Evolutionary conservation across 2,113 vertebrate genomes (phyloP).

Genomic region (Serinus canaria): DNA sequence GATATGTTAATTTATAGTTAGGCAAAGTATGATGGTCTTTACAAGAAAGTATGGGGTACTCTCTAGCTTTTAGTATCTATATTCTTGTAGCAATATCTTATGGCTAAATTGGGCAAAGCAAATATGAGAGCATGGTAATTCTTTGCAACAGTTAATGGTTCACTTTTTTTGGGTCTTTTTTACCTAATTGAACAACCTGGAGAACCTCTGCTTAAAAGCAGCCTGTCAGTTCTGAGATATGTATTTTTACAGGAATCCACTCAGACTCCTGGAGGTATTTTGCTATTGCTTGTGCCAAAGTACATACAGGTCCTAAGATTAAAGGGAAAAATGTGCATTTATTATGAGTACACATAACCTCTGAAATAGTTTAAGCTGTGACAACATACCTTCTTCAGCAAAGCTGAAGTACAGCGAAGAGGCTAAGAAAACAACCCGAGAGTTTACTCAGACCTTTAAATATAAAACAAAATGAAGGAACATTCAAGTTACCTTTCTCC

Average conservation of each 20-base stretch:
- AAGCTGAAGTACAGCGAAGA: not conserved
- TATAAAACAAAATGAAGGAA: not conserved
- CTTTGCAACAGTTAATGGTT: not conserved
- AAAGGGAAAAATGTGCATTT: conserved; percentile 32
- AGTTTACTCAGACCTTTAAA: not conserved
- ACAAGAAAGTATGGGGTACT: not conserved
- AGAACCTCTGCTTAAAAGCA: not conserved
- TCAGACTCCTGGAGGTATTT: not conserved
- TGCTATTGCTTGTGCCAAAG: not conserved
- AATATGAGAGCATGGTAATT: not conserved
- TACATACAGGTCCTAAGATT: not conserved
- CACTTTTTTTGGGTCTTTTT: not conserved
- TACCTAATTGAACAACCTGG: not conserved
- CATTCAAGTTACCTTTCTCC: not conserved
- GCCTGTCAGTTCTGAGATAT: not conserved
- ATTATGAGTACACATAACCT: not conserved
- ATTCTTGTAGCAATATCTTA: not conserved
- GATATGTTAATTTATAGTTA: conserved; percentile 11
- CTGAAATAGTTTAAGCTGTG: conserved; percentile 25
- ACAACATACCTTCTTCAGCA: not conserved
- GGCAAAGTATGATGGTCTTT: not conserved
- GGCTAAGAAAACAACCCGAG: not conserved
- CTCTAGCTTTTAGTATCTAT: not conserved
- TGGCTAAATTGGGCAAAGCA: not conserved
- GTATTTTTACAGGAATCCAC: conserved; percentile 5